Evolutionary conservation across 1,140 invertebrate species (phyloP), one percentile per base, ranked within the genome.

Genomic region (Drosophila pallidifrons): DNA sequence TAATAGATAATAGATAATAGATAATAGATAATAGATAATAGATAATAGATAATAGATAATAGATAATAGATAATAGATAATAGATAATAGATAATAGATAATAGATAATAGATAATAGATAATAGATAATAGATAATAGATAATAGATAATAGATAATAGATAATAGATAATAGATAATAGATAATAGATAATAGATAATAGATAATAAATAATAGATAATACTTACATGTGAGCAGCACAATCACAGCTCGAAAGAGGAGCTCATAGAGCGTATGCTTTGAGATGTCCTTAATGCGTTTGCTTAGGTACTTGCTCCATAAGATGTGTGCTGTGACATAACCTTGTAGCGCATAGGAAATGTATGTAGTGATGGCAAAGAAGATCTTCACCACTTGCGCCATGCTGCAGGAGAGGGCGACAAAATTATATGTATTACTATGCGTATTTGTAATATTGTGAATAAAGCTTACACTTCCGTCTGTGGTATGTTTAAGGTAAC

Each of bases 311-410:
- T 94, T 95, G 13, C 95, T 95, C 97, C 97, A 98, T 25, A 98
- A 94, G 38, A 99, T 98, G 71, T 97, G 95, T 8, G 98, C 95
- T 0, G 98, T 97, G 1, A 99, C 98, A 93, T 98, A 99, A 49
- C 97, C 96, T 93, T 99, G 98, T n/a, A 99, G 93, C 1, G 96
- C 96, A 93, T 98, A 99, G 0, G 97, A 96, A 57, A 98, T 96
- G 92, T 97, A 98, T 35, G 98, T 98, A 1, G 97, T 97, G 1
- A 98, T 78, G 0, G 97, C 96, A 91, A 98, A 98, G 91, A 97
- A 95, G 1, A 97, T 92, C 82, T 96, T 96, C n/a, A 98, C 96
- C 30, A 94, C 93, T 80, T 97, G 94, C 11, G 97, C 96, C 75
- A 97, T 93, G 51, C 97, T 98, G 93, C n/a, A n/a, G n/a, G n/a